Evolutionary conservation across 2,888 invertebrate species (phyloP), one percentile per base, ranked within the genome.

Genomic region (Octodonta nipae): DNA sequence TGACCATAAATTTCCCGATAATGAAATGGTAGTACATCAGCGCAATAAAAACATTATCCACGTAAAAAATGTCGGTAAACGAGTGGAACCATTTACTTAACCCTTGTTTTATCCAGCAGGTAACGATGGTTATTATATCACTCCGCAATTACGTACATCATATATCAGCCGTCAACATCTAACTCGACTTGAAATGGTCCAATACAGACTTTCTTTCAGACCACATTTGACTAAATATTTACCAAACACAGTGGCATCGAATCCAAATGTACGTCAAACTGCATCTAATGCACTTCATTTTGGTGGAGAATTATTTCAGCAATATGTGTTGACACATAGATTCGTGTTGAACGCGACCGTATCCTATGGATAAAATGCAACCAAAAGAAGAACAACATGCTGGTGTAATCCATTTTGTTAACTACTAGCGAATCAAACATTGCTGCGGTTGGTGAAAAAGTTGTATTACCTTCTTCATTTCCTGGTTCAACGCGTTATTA

Each of bases 351-450:
- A 13, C 14, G 15, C 7, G 28, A 28, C 13, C 14, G 15, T 7
- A 28, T 28, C n/a, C 28, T 15, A n/a, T 28, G 14, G 5, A 28
- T 28, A 4, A 28, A 5, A 28, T 4, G 15, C 15, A 28, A 28
- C n/a, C 28, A 28, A 28, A 14, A 28, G 3, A 28, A 28, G 15
- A 14, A 12, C 5, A 14, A 12, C 15, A 28, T n/a, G 8, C 15
- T 5, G 13, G 15, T 3, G 15, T 13, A 4, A 13, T 5, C 3
- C 12, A 10, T 13, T 28, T 17, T 8, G 8, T 17, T 8, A 17
- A 17, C 8, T 5, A 17, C 5, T 17, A 17, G 17, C 17, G 17
- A 17, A 17, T 6, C 6, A 8, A 17, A 17, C 6, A 17, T 6
- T 17, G 17, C 17, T 17, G 5, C 17, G 8, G 17, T 17, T 17